Conservation (phyloP, 2,797 vertebrate genomes). For the Silurus aristotelis region DNA sequence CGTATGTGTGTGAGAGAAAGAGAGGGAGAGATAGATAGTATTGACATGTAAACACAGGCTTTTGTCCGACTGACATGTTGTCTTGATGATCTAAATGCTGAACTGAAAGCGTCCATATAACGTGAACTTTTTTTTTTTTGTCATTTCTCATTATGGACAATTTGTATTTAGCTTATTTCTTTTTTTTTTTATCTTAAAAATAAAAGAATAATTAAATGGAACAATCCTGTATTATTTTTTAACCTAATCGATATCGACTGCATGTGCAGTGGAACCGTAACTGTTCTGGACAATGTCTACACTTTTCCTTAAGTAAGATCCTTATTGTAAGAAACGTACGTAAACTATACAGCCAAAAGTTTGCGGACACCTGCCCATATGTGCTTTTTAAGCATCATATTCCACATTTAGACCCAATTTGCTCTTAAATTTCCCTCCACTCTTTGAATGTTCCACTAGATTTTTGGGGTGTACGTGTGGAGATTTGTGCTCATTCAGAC, state of each 20-base stretch:
- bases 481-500: too few relatives aligned
- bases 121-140: background rate
- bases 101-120: background rate
- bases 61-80: slow-evolving; percentile 16
- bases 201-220: background rate
- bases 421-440: too few relatives aligned
- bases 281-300: background rate
- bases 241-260: background rate
- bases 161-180: background rate
- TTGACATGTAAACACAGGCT: slow-evolving; percentile 45
- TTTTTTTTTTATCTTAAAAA: too few relatives aligned
- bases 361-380: too few relatives aligned
- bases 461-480: too few relatives aligned
- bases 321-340: background rate
- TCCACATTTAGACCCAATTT: too few relatives aligned
- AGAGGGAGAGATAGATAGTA: background rate
- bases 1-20: background rate
- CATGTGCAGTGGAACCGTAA: background rate
- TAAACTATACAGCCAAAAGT: background rate
- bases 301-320: background rate
- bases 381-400: too few relatives aligned
- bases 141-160: background rate
- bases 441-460: too few relatives aligned
- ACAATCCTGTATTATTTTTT: background rate
- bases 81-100: slow-evolving; percentile 5